These are phyloP conservation scores for Spilosoma lubricipeda DNA, from an alignment of 2,888 invertebrate genomes.

Conservation along the genomic window DNA sequence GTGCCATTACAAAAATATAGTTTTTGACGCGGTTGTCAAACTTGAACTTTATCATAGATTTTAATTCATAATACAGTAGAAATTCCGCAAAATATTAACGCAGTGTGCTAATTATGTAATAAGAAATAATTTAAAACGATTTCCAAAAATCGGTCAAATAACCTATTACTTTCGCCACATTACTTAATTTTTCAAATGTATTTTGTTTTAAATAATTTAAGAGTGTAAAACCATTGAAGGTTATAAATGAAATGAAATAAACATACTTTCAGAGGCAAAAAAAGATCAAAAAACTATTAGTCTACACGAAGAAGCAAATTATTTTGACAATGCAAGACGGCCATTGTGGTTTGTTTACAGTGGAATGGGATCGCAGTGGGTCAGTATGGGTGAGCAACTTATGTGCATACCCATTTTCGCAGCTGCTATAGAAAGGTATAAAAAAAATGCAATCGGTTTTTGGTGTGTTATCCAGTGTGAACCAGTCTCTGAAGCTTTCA, in stretches of 20 bases:
- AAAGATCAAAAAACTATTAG: conserved; percentile 60
- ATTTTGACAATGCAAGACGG: conserved; percentile 66
- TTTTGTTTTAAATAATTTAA: no score
- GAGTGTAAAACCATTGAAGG: no score
- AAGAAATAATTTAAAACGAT: no score
- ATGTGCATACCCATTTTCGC: conserved; percentile 88
- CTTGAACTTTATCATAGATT: no score
- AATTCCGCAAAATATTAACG: no score
- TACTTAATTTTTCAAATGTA: no score
- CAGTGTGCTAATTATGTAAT: no score
- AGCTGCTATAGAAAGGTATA: conserved; percentile 51
- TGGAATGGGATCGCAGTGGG: conserved; percentile 91
- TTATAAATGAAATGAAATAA: background rate
- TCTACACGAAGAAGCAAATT: conserved; percentile 57
- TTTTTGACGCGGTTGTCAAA: no score
- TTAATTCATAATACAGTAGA: no score
- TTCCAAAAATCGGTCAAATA: no score
- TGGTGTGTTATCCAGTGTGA: background rate
- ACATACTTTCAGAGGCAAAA: conserved; percentile 54
- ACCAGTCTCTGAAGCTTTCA: background rate
- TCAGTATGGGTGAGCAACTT: conserved; percentile 88
- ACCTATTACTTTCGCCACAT: no score
- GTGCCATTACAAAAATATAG: no score
- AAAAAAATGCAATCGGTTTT: background rate
- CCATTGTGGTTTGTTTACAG: conserved; percentile 90